Percentiles rank a stretch among this genome's conserved stretches.
Conservation (phyloP, 2,797 vertebrate species). For the Gorsachius magnificus region DNA sequence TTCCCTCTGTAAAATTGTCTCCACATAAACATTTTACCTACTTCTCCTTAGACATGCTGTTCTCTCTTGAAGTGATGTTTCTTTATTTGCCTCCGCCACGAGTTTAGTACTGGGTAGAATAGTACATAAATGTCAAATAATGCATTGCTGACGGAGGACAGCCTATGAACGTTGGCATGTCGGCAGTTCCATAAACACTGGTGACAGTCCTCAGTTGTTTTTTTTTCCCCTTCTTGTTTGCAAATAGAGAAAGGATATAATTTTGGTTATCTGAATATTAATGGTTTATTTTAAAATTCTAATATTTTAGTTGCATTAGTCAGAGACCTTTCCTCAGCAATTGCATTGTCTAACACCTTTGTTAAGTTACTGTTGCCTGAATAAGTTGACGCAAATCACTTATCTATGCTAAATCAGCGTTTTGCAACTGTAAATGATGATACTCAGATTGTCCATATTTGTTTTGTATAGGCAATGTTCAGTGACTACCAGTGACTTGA, state of each 20-base stretch:
- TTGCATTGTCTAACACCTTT: neutral
- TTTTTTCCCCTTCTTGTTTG: neutral
- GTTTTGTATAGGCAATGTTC: neutral
- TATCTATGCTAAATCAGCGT: neutral
- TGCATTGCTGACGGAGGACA: neutral
- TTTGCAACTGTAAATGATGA: neutral
- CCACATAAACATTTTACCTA: neutral
- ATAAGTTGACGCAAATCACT: accelerated
- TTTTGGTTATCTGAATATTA: neutral
- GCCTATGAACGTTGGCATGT: neutral
- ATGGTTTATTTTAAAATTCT: neutral
- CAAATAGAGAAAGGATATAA: neutral
- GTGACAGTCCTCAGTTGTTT: neutral
- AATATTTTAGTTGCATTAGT: neutral
- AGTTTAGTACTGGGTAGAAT: neutral
- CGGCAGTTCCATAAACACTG: neutral
- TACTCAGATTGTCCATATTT: neutral
- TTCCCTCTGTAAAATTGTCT: neutral
- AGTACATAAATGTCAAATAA: neutral
- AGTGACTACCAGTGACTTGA: neutral
- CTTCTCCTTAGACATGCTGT: neutral
- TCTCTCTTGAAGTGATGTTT: neutral
- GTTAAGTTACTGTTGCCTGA: neutral
- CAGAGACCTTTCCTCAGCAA: neutral
- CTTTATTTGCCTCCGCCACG: neutral